Percentiles rank a stretch among this genome's conserved stretches.
phyloP scores from a whole-genome alignment of 2,888 invertebrate genomes.

The Drosophila recens region DNA sequence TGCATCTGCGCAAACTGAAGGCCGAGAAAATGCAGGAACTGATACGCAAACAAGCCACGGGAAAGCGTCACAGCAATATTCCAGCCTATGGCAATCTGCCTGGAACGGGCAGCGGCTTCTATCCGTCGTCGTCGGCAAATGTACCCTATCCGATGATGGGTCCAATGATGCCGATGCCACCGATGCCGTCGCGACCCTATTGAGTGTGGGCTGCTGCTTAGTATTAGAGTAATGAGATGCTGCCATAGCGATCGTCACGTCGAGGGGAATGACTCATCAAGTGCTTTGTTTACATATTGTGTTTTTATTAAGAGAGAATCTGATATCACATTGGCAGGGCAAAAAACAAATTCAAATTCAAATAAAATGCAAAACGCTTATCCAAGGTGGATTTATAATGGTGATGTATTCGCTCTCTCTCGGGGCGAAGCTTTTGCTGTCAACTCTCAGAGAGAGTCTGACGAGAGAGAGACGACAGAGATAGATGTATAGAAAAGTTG shows the following conservation, averaged over 20 bases:
- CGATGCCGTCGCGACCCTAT: constrained; percentile 92
- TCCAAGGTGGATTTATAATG: too few species aligned
- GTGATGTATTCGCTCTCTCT: too few species aligned
- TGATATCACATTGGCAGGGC: constrained; percentile 7
- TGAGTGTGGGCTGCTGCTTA: constrained; percentile 30
- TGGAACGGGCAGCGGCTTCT: constrained; percentile 73
- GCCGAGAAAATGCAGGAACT: constrained; percentile 96
- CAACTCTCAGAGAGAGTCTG: too few species aligned
- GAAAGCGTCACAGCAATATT: constrained; percentile 67
- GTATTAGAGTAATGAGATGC: constrained; percentile 37
- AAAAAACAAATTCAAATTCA: background rate
- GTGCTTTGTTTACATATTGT: constrained; percentile 36
- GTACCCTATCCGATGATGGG: constrained; percentile 86
- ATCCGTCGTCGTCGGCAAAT: constrained; percentile 56
- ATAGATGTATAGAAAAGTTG: too few species aligned
- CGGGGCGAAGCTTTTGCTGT: too few species aligned
- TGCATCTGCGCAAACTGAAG: constrained; percentile 95
- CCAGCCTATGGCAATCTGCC: constrained; percentile 77
- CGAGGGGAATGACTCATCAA: constrained; percentile 46
- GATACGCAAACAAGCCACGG: constrained; percentile 83
- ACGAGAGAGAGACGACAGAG: too few species aligned
- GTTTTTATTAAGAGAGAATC: constrained; percentile 1
- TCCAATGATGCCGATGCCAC: constrained; percentile 93
- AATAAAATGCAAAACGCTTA: constrained; percentile 10
- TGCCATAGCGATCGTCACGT: constrained; percentile 46